These are phyloP conservation scores for Ginglymostoma cirratum DNA, from an alignment of 2,113 vertebrate genomes.

Conservation along the genomic window DNA sequence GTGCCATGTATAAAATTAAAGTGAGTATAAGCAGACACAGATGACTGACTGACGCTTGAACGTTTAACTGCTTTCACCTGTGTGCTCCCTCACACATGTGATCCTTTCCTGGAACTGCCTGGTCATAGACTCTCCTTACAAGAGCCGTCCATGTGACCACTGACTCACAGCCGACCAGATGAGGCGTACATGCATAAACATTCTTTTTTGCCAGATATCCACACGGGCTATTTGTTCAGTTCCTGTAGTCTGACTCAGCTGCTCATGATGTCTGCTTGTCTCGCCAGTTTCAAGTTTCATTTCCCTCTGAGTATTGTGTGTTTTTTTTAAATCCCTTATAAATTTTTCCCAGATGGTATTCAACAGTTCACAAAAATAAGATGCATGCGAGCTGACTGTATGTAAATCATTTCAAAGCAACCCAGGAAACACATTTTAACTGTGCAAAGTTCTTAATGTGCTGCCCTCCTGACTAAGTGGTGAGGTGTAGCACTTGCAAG, in stretches of 20 bases:
- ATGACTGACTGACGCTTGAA: not conserved
- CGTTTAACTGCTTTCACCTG: constrained; percentile 46
- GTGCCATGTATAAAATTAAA: not conserved
- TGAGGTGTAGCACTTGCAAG: not conserved
- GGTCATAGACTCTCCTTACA: constrained; percentile 45
- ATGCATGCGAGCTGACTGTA: not conserved
- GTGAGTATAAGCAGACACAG: not conserved
- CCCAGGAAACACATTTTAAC: not conserved
- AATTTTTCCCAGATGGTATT: constrained; percentile 46
- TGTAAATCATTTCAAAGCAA: not conserved
- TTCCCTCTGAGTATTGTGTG: constrained; percentile 43
- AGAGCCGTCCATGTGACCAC: constrained; percentile 50
- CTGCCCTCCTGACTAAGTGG: not conserved
- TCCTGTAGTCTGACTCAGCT: constrained; percentile 51
- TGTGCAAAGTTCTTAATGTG: not conserved
- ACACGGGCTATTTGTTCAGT: constrained; percentile 48
- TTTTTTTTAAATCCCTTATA: constrained; percentile 51
- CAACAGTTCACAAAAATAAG: constrained; percentile 34
- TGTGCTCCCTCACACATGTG: constrained; percentile 47
- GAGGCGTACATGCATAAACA: constrained; percentile 45
- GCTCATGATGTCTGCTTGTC: constrained; percentile 50
- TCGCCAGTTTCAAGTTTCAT: constrained; percentile 51
- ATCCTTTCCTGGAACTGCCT: constrained; percentile 42
- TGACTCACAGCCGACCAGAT: constrained; percentile 54
- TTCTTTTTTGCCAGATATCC: constrained; percentile 49